phyloP scores from a whole-genome alignment of 1,140 invertebrate species.

The Lethocerus indicus region DNA sequence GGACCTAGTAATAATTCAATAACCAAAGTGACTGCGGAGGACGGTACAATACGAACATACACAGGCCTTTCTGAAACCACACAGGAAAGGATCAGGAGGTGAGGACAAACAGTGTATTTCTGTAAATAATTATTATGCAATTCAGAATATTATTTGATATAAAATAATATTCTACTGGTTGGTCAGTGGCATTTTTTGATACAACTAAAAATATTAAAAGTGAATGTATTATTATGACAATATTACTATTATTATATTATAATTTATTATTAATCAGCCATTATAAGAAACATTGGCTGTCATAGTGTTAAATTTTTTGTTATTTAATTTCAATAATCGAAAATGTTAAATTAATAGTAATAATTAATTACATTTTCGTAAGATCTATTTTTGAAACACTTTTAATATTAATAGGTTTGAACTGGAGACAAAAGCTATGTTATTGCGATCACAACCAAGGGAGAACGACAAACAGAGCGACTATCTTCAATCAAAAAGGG shows the following conservation, averaged over 20 bases:
- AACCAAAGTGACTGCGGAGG: no score
- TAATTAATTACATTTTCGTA: neutral
- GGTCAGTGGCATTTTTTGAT: neutral
- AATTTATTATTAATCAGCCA: neutral
- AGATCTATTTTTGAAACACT: neutral
- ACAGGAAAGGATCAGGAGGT: conserved; percentile 41
- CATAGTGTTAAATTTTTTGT: no score
- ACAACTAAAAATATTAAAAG: neutral
- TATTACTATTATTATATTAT: neutral
- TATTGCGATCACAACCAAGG: conserved; percentile 33
- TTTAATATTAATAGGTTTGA: conserved; percentile 31
- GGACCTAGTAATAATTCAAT: no score
- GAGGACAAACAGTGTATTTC: neutral
- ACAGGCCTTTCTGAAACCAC: conserved; percentile 36
- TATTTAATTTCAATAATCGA: neutral
- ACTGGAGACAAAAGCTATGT: conserved; percentile 47
- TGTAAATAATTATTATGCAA: neutral
- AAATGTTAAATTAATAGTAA: neutral
- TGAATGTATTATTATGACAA: neutral
- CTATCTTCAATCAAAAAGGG: neutral
- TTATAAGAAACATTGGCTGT: neutral
- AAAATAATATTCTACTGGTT: neutral
- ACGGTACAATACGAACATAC: conserved; percentile 35
- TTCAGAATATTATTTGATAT: neutral
- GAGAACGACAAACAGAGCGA: conserved; percentile 31